Evolutionary conservation across 2,113 vertebrate genomes (phyloP).

Genomic region (Taxidea taxus): DNA sequence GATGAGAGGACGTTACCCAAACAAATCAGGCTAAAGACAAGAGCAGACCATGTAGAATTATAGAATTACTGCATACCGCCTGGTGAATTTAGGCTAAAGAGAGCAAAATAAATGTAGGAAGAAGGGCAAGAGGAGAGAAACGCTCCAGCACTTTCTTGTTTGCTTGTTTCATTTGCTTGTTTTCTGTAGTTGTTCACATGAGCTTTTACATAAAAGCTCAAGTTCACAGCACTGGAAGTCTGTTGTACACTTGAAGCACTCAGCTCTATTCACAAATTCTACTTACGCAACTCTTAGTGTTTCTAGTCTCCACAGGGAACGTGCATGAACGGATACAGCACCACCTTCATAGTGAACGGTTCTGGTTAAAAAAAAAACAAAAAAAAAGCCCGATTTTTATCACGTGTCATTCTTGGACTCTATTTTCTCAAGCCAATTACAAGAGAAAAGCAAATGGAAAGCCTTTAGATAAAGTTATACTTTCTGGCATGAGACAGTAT

Average conservation of each 20-base stretch:
- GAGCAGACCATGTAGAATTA: neutral
- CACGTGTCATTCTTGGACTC: neutral
- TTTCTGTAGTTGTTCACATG: neutral
- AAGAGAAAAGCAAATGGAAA: neutral
- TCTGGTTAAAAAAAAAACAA: conserved; percentile 79
- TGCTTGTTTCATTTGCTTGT: neutral
- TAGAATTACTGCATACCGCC: neutral
- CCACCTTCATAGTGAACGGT: conserved; percentile 97
- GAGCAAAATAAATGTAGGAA: neutral
- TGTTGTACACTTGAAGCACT: accelerated
- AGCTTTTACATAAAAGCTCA: neutral
- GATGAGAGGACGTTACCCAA: neutral
- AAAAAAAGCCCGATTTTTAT: neutral
- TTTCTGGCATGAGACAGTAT: neutral
- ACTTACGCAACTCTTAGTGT: conserved; percentile 98
- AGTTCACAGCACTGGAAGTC: neutral
- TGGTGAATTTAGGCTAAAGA: neutral
- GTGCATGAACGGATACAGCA: conserved; percentile 93
- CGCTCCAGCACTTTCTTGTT: neutral
- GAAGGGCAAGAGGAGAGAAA: neutral
- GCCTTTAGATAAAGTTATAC: neutral
- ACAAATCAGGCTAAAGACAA: neutral
- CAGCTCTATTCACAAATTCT: neutral
- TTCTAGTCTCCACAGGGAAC: conserved; percentile 96
- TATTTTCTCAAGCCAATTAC: neutral